phyloP scores from a whole-genome alignment of 1,140 invertebrate species.

The Drosophila burlai region DNA sequence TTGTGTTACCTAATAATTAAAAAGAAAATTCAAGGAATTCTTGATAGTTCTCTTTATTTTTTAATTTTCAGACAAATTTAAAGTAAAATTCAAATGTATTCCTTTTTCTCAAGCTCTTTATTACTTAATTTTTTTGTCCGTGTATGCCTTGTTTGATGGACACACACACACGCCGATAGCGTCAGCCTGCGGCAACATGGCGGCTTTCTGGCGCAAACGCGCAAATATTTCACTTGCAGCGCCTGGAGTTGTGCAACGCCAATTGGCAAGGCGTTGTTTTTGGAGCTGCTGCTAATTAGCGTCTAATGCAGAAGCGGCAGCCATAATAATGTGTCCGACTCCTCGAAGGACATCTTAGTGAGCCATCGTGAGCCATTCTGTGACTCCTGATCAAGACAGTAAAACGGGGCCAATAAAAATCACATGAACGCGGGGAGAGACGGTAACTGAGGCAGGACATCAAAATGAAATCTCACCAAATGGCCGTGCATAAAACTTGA shows the following conservation, averaged over 20 bases:
- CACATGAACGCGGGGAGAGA: slow-evolving; percentile 28
- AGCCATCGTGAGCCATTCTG: neutral
- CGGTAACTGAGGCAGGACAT: slow-evolving; percentile 17
- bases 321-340: slow-evolving; percentile 27
- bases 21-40: too few species aligned
- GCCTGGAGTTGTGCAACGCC: slow-evolving; percentile 37
- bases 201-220: slow-evolving; percentile 38
- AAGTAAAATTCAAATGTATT: too few species aligned
- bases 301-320: slow-evolving; percentile 33
- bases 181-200: slow-evolving; percentile 22
- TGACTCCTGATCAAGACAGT: slow-evolving; percentile 31
- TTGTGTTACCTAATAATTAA: too few species aligned
- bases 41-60: too few species aligned
- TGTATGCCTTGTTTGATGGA: slow-evolving; percentile 24
- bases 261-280: slow-evolving; percentile 40
- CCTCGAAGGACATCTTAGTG: neutral
- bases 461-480: slow-evolving; percentile 58
- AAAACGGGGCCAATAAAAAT: slow-evolving; percentile 42
- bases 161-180: neutral
- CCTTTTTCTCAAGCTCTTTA: too few species aligned
- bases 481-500: slow-evolving; percentile 57
- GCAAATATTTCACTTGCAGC: slow-evolving; percentile 63
- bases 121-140: too few species aligned
- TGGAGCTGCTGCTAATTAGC: slow-evolving; percentile 48
- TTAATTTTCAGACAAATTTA: too few species aligned